Percentiles rank a stretch among this genome's conserved stretches.
phyloP scores from a whole-genome alignment of 1,140 invertebrate genomes.

The Drosophila varians region DNA sequence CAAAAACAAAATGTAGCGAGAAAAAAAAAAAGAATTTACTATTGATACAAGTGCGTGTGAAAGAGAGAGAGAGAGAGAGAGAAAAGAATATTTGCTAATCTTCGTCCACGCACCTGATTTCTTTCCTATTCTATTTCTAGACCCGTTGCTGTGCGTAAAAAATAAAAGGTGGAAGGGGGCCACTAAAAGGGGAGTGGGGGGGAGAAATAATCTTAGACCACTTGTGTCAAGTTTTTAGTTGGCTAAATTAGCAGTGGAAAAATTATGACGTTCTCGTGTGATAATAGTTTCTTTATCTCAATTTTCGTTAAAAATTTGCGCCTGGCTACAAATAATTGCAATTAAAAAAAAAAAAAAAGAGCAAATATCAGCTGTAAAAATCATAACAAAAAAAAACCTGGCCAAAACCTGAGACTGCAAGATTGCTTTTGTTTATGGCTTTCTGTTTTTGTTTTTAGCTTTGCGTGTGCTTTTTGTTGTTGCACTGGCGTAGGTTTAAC shows the following conservation, averaged over 20 bases:
- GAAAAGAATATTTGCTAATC: constrained; percentile 36
- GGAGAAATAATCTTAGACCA: constrained; percentile 33
- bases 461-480: constrained; percentile 1
- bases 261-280: constrained; percentile 27
- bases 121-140: constrained; percentile 29
- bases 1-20: constrained; percentile 14
- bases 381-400: constrained; percentile 27
- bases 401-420: constrained; percentile 8
- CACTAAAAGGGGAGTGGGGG: background rate
- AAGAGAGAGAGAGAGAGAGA: too few relatives aligned
- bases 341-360: constrained; percentile 10
- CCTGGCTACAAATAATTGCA: constrained; percentile 26
- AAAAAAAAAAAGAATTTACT: background rate
- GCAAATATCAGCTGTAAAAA: constrained; percentile 3
- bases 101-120: constrained; percentile 55
- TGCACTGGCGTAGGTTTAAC: constrained; percentile 47
- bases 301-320: constrained; percentile 3
- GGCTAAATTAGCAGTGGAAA: constrained; percentile 43
- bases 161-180: background rate
- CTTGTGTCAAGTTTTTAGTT: constrained; percentile 36
- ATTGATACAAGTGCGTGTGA: constrained; percentile 46
- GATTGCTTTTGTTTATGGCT: background rate
- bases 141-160: constrained; percentile 30
- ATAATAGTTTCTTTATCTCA: background rate
- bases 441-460: background rate